Conservation (phyloP, 2,888 invertebrate genomes). For the Branchellion lobata region DNA sequence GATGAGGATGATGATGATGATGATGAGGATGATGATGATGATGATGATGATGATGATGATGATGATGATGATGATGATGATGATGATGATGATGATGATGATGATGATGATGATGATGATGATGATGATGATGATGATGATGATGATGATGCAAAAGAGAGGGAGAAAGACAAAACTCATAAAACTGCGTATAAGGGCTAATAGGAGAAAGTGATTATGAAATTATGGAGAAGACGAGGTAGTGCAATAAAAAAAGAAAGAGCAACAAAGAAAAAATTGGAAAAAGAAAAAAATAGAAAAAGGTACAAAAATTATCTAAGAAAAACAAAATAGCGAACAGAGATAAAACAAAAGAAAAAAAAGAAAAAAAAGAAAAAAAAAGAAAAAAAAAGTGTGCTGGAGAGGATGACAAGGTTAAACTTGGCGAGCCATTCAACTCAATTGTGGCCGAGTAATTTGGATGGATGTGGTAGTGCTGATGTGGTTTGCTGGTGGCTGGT, state of each 20-base stretch:
- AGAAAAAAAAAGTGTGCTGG: background rate
- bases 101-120: constrained; percentile 37
- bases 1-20: constrained; percentile 40
- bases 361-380: background rate
- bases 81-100: constrained; percentile 41
- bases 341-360: no score
- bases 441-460: background rate
- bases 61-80: constrained; percentile 37
- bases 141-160: no score
- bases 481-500: no score
- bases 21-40: constrained; percentile 43
- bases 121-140: constrained; percentile 37
- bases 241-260: no score
- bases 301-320: no score
- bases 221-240: no score
- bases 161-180: no score
- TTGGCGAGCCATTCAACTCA: background rate
- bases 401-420: constrained; percentile 9
- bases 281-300: no score
- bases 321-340: no score
- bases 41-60: constrained; percentile 44
- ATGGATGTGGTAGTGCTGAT: background rate
- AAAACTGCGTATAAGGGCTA: no score
- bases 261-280: no score
- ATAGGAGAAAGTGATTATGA: no score